These are phyloP conservation scores for Aleiodes leptofemur DNA, from an alignment of 2,888 invertebrate genomes.

Conservation along the genomic window DNA sequence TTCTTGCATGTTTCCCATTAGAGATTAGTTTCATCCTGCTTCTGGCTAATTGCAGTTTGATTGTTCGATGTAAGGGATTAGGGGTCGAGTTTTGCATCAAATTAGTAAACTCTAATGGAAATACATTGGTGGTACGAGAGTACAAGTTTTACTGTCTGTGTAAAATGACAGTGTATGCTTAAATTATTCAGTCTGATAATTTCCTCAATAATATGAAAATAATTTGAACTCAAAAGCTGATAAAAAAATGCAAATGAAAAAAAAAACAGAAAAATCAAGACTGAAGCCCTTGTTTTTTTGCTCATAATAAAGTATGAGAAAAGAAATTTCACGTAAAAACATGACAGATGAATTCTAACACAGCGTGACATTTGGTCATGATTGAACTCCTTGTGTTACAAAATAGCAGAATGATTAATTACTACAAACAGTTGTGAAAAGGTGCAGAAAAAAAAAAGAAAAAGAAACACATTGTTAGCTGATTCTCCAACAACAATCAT, in stretches of 20 bases:
- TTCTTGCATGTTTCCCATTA: slow-evolving; percentile 39
- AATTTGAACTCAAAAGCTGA: too few species aligned
- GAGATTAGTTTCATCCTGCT: slow-evolving; percentile 37
- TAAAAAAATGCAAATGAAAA: too few species aligned
- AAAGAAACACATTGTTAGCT: slow-evolving; percentile 4
- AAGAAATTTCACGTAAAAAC: neutral
- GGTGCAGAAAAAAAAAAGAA: slow-evolving; percentile 14
- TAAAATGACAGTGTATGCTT: neutral
- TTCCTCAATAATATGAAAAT: neutral
- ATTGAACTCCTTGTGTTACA: slow-evolving; percentile 6
- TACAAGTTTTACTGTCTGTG: slow-evolving; percentile 1
- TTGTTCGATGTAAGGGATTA: slow-evolving; percentile 34
- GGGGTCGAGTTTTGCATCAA: slow-evolving; percentile 38
- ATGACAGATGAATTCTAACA: slow-evolving; percentile 17
- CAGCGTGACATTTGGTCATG: slow-evolving; percentile 8
- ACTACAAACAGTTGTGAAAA: too few species aligned
- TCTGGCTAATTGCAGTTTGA: slow-evolving; percentile 41
- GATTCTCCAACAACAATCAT: neutral
- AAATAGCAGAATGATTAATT: slow-evolving; percentile 17
- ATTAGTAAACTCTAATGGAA: slow-evolving; percentile 43
- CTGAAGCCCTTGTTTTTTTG: too few species aligned
- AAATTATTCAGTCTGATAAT: slow-evolving; percentile 19
- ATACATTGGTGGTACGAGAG: slow-evolving; percentile 24
- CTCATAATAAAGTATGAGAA: neutral
- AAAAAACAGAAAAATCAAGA: too few species aligned